Evolutionary conservation across 1,140 invertebrate genomes (phyloP).

Genomic region (Orius insidiosus): DNA sequence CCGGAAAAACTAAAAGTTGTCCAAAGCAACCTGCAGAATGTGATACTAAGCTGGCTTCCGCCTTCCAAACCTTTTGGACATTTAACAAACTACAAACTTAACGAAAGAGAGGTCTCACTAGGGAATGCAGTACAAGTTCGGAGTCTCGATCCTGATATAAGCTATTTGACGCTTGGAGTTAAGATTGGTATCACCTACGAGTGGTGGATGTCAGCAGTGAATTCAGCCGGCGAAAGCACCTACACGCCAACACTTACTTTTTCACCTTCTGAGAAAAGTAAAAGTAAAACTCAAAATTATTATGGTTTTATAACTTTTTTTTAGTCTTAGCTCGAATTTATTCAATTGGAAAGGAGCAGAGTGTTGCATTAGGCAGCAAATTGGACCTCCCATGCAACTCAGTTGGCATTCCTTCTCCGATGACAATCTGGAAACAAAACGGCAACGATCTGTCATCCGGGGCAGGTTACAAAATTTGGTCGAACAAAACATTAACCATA

Average conservation of each 20-base stretch:
- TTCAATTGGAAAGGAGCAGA: not conserved
- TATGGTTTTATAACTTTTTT: not conserved
- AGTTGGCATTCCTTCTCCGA: not conserved
- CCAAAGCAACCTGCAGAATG: conserved; percentile 51
- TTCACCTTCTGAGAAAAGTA: not conserved
- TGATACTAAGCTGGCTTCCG: conserved; percentile 69
- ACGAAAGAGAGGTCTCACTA: conserved; percentile 24
- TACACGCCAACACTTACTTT: not conserved
- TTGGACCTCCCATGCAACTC: not conserved
- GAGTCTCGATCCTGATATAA: conserved; percentile 12
- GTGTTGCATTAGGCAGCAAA: not conserved
- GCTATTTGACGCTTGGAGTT: conserved; percentile 24
- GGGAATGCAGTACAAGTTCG: not conserved
- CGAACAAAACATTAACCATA: not conserved
- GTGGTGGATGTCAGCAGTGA: conserved; percentile 28
- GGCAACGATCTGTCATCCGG: not conserved
- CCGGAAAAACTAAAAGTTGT: conserved; percentile 64
- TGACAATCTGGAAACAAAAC: not conserved
- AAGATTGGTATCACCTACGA: conserved; percentile 24
- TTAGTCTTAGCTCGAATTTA: not conserved
- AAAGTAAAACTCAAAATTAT: not conserved
- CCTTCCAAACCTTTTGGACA: conserved; percentile 60
- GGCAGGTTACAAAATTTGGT: not conserved
- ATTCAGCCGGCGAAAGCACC: not conserved
- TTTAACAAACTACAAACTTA: conserved; percentile 64